Base-by-base conservation (phyloP, 2,113 vertebrate species). In the Pelmatolapia mariae region DNA sequence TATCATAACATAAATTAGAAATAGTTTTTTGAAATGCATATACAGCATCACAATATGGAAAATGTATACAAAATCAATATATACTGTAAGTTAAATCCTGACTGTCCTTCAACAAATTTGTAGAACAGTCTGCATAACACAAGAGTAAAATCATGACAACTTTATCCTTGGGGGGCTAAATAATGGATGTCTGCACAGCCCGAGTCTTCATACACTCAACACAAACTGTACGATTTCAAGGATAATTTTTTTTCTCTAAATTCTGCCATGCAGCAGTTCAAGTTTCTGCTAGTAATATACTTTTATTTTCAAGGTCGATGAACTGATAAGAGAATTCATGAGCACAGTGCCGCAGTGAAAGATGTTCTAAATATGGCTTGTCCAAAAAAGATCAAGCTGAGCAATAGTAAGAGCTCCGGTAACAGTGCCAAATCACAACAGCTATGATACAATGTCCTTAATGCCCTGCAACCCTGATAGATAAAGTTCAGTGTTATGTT, bases 401-500 rank as follows among this genome's bases (percentile, higher is more conserved):
- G 91, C 54, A 36, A 76, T 9, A 76, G 24, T 24, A 10, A 47
- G 68, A 81, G 19, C 76, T 18, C 19, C 40, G n/a, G 29, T 36
- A 86, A 85, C 36, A 52, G 80, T 92, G 84, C 86, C 84, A 84
- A 81, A 92, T 84, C 56, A 52, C 76, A 71, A 16, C 68, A 71
- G 83, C 63, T 71, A 82, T 59, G 61, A 84, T 71, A 66, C 68
- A 61, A 45, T 83, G 85, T 86, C 85, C 83, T 38, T 57, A 87
- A 90, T 81, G 86, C 73, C 71, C 87, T 8, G 8, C 31, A 91
- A 83, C 91, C 59, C 79, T 81, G 76, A 79, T 84, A 78, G 88
- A 86, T 85, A 66, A 84, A 90, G 83, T 90, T 89, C 80, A 90
- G 36, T 12, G 5, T 73, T 84, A n/a, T 83, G 79, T 91, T 85